Base-by-base conservation (phyloP, 2,113 vertebrate species). In the Cyphomyrus discorhynchus region DNA sequence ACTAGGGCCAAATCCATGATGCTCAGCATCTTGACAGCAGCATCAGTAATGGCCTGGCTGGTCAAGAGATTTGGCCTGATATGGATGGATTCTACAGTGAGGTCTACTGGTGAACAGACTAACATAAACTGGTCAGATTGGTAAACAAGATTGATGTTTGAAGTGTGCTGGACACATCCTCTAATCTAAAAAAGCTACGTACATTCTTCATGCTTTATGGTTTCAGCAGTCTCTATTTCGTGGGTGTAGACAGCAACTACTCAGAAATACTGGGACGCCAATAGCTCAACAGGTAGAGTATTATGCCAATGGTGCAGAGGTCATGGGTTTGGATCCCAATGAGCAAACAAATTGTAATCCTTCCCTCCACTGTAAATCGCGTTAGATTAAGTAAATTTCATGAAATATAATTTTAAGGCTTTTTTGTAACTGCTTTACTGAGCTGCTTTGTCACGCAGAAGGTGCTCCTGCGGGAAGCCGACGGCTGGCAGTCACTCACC, bases 401-500 rank as follows among this genome's bases (percentile, higher is more conserved):
- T 11, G n/a, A 70, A 66, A 31, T 11, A 27, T 66, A 13, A 66
- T 3, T 66, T 27, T 27, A 66, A 31, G 2, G 62, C 62, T 70
- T 70, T 70, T 70, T 70, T 31, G n/a, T 70, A 70, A 70, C 10
- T 13, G n/a, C n/a, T 31, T 70, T 31, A 70, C 62, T 31, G 62
- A 31, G 27, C 10, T 31, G 74, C 13, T 39, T 80, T 17, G 6
- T 80, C 74, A 42, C 35, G 6, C 74, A 19, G 35, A 42, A 19
- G 35, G 1, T 8, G 4, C 15, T 80, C 35, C 74, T 19, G 15
- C 4, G 1, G 35, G 39, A 42, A 47, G 5, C 8, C 8, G 21
- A 21, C 5, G 82, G 15, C 39, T 0, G 21, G 21, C 19, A n/a
- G 24, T 7, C 39, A 91, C 95, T 7, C 92, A 99, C 98, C 94